phyloP scores from a whole-genome alignment of 2,888 invertebrate species.

The Chrysodeixis includens region DNA sequence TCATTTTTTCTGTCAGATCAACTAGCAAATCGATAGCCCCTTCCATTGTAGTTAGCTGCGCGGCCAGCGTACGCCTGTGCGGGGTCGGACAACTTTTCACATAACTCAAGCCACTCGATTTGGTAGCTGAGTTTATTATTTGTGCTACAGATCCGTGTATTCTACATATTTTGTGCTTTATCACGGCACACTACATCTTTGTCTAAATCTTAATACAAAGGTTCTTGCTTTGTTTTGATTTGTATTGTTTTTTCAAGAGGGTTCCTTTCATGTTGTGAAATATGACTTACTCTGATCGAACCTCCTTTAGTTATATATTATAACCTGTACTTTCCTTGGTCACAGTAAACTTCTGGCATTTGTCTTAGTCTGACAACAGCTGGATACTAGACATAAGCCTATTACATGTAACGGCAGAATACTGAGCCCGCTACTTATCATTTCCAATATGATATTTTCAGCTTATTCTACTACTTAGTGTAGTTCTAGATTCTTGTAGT shows the following conservation, averaged over 20 bases:
- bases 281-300: not conserved
- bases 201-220: constrained; percentile 64
- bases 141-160: constrained; percentile 70
- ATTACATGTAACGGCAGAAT: too few relatives aligned
- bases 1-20: constrained; percentile 3
- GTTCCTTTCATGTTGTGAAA: not conserved
- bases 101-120: constrained; percentile 88
- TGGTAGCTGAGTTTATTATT: constrained; percentile 85
- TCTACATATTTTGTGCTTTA: constrained; percentile 76
- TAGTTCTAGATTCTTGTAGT: too few relatives aligned
- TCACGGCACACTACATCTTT: constrained; percentile 71
- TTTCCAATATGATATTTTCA: too few relatives aligned
- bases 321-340: too few relatives aligned
- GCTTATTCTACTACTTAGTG: too few relatives aligned
- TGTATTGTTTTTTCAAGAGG: constrained; percentile 17
- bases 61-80: constrained; percentile 68
- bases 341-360: too few relatives aligned
- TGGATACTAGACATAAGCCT: too few relatives aligned
- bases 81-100: constrained; percentile 83
- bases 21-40: constrained; percentile 37
- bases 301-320: too few relatives aligned
- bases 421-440: too few relatives aligned
- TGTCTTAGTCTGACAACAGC: too few relatives aligned
- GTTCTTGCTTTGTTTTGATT: constrained; percentile 45
- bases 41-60: constrained; percentile 65